Base-by-base conservation (phyloP, 2,113 vertebrate species). In the Heliornis fulica region DNA sequence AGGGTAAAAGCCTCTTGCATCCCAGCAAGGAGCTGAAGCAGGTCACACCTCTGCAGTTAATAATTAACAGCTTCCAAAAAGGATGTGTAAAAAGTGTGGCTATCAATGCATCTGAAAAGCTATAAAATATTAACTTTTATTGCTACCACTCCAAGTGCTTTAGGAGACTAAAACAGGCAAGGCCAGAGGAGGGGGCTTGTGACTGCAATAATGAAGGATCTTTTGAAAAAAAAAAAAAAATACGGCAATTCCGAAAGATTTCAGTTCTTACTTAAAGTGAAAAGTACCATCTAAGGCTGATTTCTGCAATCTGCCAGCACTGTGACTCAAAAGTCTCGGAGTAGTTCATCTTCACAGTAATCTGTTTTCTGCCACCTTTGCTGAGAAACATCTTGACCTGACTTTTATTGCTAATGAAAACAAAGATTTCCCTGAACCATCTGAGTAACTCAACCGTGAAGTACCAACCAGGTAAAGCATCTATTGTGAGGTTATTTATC, bases 101-200 rank as follows among this genome's bases (percentile, higher is more conserved):
- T 93, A n/a, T 53, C 6, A 0, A 13, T 68, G 63, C 68, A 74
- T 75, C 59, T 81, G 64, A 93, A 85, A 94, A 93, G 12, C 79
- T 78, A 45, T 78, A 43, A 81, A 90, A 81, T 70, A 83, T 11
- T 95, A 86, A 88, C 56, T 48, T 88, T 21, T 71, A 43, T 66
- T 86, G 28, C 40, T 95, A n/a, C 26, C 29, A 36, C 23, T 86
- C 19, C 23, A 51, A 45, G 25, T 57, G 51, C 70, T 86, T 88
- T 66, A 71, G 64, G 72, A 90, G 57, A 45, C 68, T 86, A 91
- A 87, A 68, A 63, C 41, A 69, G 79, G 61, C 32, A 87, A 91
- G 69, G 40, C 90, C 85, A 94, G 93, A 93, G 87, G 90, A 95
- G 89, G 94, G 75, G 92, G 76, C 92, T 94, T 96, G 92, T 92